Evolutionary conservation across 1,140 invertebrate species (phyloP).

Genomic region (Drosophila eugracilis): DNA sequence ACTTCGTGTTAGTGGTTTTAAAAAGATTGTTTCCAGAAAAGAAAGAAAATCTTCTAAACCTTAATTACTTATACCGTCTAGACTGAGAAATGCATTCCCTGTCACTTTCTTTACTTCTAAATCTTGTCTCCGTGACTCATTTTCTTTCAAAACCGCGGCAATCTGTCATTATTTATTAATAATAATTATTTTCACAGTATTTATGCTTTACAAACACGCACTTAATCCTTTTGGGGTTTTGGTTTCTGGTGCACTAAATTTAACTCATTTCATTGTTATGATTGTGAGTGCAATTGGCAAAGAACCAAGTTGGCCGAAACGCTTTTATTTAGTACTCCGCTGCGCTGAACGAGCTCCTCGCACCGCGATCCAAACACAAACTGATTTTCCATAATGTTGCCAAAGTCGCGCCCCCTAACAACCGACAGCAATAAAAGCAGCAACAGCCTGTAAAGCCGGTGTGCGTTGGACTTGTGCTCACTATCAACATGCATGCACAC

Average conservation of each 20-base stretch:
- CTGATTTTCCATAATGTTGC: slow-evolving; percentile 81
- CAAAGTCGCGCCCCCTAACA: slow-evolving; percentile 77
- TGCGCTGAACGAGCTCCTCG: slow-evolving; percentile 48
- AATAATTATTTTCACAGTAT: background rate
- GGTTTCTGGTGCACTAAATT: background rate
- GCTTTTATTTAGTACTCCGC: slow-evolving; percentile 7
- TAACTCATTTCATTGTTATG: background rate
- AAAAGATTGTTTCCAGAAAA: background rate
- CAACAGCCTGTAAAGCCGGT: slow-evolving; percentile 79
- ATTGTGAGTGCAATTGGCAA: slow-evolving; percentile 29
- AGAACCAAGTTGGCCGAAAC: slow-evolving; percentile 22
- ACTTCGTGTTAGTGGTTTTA: background rate
- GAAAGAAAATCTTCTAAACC: background rate
- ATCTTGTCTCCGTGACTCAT: slow-evolving; percentile 4
- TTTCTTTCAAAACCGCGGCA: no score
- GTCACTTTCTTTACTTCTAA: slow-evolving; percentile 3
- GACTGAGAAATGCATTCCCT: no score
- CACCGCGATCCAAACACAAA: slow-evolving; percentile 77
- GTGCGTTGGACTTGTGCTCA: slow-evolving; percentile 67
- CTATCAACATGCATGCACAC: slow-evolving; percentile 43
- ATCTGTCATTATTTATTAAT: background rate
- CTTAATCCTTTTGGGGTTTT: slow-evolving; percentile 10
- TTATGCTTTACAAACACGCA: slow-evolving; percentile 11
- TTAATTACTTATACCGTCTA: no score
- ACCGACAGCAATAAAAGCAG: slow-evolving; percentile 60